Evolutionary conservation across 2,888 invertebrate genomes (phyloP).

Genomic region (Tanypteryx hageni): DNA sequence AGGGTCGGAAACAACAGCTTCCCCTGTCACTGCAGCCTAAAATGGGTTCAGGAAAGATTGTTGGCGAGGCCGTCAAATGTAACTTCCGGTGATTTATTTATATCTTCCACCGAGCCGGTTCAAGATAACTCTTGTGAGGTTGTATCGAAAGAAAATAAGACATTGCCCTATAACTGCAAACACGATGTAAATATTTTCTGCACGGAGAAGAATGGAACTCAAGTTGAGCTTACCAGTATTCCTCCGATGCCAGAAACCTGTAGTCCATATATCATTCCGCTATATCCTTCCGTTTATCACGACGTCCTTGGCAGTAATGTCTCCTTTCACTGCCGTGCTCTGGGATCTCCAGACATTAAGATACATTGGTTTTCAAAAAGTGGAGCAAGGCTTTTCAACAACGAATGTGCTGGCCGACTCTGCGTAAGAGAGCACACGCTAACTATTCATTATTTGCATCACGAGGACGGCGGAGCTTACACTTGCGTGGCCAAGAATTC

Average conservation of each 20-base stretch:
- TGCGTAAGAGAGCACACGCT: slow-evolving; percentile 68
- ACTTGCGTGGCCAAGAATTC: slow-evolving; percentile 68
- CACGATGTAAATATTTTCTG: slow-evolving; percentile 65
- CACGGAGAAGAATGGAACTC: slow-evolving; percentile 64
- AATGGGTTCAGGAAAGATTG: slow-evolving; percentile 69
- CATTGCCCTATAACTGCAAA: not conserved
- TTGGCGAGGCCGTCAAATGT: not conserved
- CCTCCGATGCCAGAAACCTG: slow-evolving; percentile 66
- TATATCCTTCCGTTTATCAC: slow-evolving; percentile 68
- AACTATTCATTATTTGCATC: slow-evolving; percentile 69
- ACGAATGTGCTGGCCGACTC: slow-evolving; percentile 67
- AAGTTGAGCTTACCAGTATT: slow-evolving; percentile 54
- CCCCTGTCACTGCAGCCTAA: slow-evolving; percentile 70
- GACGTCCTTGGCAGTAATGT: slow-evolving; percentile 69
- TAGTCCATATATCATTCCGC: slow-evolving; percentile 69
- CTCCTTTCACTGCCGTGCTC: slow-evolving; percentile 69
- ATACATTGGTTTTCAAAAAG: slow-evolving; percentile 68
- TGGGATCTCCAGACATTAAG: slow-evolving; percentile 68
- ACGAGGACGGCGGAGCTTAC: slow-evolving; percentile 69
- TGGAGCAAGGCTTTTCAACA: slow-evolving; percentile 66
- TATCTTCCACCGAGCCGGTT: slow-evolving; percentile 31
- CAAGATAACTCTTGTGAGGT: slow-evolving; percentile 51
- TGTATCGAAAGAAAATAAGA: not conserved
- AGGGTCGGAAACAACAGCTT: slow-evolving; percentile 69
- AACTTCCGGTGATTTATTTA: not conserved